A percentile compares a stretch with the other conserved stretches of the same genome.
phyloP scores from a whole-genome alignment of 2,888 invertebrate genomes.

The Epinotia nisella region DNA sequence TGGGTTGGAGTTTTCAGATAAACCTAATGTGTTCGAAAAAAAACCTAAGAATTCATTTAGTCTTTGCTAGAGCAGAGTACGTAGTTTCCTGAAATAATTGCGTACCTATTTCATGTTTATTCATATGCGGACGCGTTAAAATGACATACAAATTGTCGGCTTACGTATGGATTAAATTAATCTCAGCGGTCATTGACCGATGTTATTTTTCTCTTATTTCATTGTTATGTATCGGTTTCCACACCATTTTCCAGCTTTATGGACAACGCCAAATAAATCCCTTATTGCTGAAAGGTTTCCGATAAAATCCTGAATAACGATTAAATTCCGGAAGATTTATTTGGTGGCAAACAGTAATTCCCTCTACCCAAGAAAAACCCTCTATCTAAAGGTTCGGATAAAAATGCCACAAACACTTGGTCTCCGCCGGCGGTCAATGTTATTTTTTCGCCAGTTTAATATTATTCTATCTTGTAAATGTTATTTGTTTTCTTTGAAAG shows the following conservation, averaged over 20 bases:
- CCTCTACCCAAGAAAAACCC: neutral
- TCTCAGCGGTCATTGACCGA: neutral
- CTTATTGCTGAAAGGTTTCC: constrained; percentile 29
- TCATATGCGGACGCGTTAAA: neutral
- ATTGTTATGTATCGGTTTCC: neutral
- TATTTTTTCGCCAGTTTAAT: neutral
- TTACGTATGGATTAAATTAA: neutral
- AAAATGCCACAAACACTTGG: constrained; percentile 6
- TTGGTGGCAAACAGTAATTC: constrained; percentile 22
- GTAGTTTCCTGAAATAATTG: too few species aligned
- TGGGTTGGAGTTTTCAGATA: too few species aligned
- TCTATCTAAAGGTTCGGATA: neutral
- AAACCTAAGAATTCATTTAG: too few species aligned
- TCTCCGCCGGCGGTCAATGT: neutral
- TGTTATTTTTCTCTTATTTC: neutral
- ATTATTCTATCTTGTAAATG: too few species aligned
- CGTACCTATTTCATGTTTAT: too few species aligned
- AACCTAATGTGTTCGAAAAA: too few species aligned
- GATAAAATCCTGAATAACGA: constrained; percentile 28
- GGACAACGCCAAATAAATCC: constrained; percentile 21
- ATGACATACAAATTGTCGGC: neutral
- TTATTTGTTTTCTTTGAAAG: neutral
- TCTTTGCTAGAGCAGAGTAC: too few species aligned
- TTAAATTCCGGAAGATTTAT: constrained; percentile 26
- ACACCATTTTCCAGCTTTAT: constrained; percentile 6